Base-by-base conservation (phyloP, 1,140 invertebrate species). In the Bombus fervidus region DNA sequence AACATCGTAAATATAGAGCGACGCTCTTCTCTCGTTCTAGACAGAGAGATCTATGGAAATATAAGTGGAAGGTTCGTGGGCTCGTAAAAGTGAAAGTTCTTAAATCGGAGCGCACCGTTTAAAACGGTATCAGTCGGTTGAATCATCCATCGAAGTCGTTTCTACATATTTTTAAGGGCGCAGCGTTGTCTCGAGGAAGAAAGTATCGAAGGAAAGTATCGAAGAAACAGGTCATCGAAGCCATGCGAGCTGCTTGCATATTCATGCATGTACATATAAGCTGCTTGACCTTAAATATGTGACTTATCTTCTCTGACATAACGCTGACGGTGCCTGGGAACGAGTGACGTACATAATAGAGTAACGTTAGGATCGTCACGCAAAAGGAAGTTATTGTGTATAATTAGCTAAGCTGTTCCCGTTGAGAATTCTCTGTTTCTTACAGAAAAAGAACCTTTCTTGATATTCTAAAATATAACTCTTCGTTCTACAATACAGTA, bases 141-240 rank as follows among this genome's bases (percentile, higher is more conserved):
- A 41, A 39, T 43, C 53, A 28, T 2, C 31, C 25, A 37, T 72
- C 12, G 28, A 0, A 25, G 37, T 37, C 22, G 68, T 28, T 18
- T 28, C 22, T 39, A 3, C 22, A 3, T 47, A 31, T 80, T 78
- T 80, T 62, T 80, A 80, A 73, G 83, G 53, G 53, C 62, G 64
- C 69, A 37, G 25, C 59, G 37, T 64, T 75, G 37, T 72, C 69
- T 12, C 28, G 28, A 39, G 22, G 53, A 85, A 85, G 83, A 85
- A 80, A 80, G 83, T 80, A 57, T 25, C 68, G 68, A 31, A 83
- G 41, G 88, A 90, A 90, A 90, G 89, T 88, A 85, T 34, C 28
- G 47, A 78, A 83, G 78, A 90, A 89, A 64, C 71, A 59, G 89
- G 89, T 80, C 87, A 83, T 74, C 10, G 86, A 87, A 90, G 87